Base-by-base conservation (phyloP, 92 coral and sea anemone species). In the Umimayanthus kanabou region DNA sequence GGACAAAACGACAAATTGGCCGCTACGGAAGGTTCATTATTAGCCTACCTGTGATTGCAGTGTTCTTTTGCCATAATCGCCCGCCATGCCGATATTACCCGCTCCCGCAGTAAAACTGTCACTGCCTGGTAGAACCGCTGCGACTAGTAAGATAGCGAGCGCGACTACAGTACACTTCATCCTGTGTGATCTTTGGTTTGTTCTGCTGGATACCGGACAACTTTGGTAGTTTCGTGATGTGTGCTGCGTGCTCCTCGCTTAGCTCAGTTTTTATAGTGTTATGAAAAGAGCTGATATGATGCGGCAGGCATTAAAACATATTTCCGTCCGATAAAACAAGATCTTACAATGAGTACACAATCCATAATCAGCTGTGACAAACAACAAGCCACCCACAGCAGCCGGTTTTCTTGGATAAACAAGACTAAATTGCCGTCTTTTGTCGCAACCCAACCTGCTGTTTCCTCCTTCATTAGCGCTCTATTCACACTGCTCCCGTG, bases 301-400 rank as follows among this genome's bases (percentile, higher is more conserved):
- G 84, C 70, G 13, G 16, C 22, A 55, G 45, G 42, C 84, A 80
- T 80, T 80, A 53, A 80, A 39, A 55, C 9, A 55, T 80, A 57
- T 80, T 80, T 80, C 84, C 84, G 84, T 57, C 23, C 42, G 84
- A 80, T 80, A 80, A 61, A 80, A 42, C 45, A 80, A 80, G 7
- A 18, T 15, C 42, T 58, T 29, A 80, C 71, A 80, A 79, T 39
- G 39, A 79, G 26, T 20, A 43, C 40, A 50, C 83, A 79, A 80
- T 80, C 64, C 71, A 80, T 80, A 80, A 80, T 80, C 72, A 80
- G 69, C n/a, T 66, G 22, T 80, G 71, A 57, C 50, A 25, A 57
- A 80, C 84, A 80, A 55, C 71, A 76, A 53, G 23, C 84, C 84
- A 80, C 84, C 82, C 82, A 80, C 71, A 53, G 49, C 25, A 57